phyloP scores from a whole-genome alignment of 2,113 vertebrate species.

The Lathamus discolor region DNA sequence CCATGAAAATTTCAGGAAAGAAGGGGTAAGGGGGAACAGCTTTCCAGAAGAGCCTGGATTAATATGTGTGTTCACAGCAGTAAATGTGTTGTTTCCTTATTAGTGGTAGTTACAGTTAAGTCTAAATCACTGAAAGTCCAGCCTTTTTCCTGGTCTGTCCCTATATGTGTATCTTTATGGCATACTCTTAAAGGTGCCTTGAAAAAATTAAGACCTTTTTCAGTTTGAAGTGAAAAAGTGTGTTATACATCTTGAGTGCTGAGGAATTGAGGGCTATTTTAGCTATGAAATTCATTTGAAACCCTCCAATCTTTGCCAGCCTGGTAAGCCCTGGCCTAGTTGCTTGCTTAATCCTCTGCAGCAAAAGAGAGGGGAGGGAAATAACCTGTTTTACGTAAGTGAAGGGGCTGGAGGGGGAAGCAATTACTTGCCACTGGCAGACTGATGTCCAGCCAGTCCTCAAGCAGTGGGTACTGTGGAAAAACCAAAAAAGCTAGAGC shows the following conservation, averaged over 20 bases:
- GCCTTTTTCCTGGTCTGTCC: not conserved
- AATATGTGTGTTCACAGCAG: not conserved
- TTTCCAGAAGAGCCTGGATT: not conserved
- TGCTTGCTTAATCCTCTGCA: not conserved
- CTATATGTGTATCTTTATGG: not conserved
- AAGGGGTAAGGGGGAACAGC: not conserved
- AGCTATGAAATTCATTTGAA: not conserved
- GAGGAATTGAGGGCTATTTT: not conserved
- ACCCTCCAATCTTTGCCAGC: not conserved
- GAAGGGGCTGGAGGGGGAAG: rapidly evolving
- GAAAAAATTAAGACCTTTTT: not conserved
- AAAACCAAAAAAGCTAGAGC: not conserved
- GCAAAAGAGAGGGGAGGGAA: not conserved
- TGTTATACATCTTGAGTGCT: not conserved
- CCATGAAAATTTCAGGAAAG: not conserved
- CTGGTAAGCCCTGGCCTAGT: not conserved
- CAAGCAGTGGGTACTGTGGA: not conserved
- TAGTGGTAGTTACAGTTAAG: not conserved
- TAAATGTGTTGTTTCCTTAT: not conserved
- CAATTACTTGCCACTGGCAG: not conserved
- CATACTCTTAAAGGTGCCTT: not conserved
- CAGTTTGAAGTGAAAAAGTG: not conserved
- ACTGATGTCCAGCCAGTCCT: not conserved
- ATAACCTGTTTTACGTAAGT: not conserved
- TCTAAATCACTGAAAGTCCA: not conserved